These are phyloP conservation scores for Aramus guarauna DNA, from an alignment of 2,113 vertebrate genomes.

Conservation along the genomic window DNA sequence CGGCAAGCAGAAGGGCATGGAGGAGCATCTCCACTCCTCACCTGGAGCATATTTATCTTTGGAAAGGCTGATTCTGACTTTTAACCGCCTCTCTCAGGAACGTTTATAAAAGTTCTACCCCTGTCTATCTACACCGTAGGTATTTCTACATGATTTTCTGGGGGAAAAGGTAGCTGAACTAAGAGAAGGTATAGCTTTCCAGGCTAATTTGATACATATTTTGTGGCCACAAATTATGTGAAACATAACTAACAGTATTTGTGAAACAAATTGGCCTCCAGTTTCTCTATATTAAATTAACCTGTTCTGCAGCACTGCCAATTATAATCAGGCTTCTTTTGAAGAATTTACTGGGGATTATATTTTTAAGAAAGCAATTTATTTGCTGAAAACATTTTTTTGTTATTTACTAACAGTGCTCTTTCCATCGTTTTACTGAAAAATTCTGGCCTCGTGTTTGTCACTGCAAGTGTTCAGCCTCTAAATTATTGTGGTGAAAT, in stretches of 20 bases:
- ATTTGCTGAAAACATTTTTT: constrained; percentile 51
- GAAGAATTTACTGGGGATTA: constrained; percentile 56
- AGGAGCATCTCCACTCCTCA: not conserved
- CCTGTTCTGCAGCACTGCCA: constrained; percentile 39
- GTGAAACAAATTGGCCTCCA: constrained; percentile 25
- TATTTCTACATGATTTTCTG: not conserved
- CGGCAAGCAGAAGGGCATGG: not conserved
- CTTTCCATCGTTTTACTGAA: constrained; percentile 18
- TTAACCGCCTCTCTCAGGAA: not conserved
- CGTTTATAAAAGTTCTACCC: not conserved
- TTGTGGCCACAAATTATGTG: not conserved
- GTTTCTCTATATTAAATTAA: constrained; percentile 57
- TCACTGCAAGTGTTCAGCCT: constrained; percentile 32
- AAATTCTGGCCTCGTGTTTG: not conserved
- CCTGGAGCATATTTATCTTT: not conserved
- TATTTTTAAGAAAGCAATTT: constrained; percentile 37
- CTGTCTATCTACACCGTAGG: rapidly evolving
- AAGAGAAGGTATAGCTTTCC: not conserved
- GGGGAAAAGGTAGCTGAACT: not conserved
- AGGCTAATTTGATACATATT: not conserved
- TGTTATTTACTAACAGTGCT: constrained; percentile 20
- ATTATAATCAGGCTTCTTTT: constrained; percentile 58
- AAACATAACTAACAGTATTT: constrained; percentile 14
- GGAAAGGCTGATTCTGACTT: not conserved
- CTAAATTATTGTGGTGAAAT: constrained; percentile 17